These are phyloP conservation scores for Columba janthina DNA, from an alignment of 2,113 vertebrate genomes.

Conservation along the genomic window DNA sequence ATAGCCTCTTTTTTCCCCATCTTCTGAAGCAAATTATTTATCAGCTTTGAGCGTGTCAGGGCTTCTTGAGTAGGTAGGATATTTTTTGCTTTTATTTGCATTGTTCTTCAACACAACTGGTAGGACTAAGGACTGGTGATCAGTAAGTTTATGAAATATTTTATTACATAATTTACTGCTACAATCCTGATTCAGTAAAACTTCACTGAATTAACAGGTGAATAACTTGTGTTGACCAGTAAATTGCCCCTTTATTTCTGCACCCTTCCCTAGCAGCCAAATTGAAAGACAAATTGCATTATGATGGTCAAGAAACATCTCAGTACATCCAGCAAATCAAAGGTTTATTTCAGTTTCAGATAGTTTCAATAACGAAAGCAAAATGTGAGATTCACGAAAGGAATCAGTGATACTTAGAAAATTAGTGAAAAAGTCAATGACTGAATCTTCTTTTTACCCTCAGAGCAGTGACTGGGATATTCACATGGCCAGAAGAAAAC, in stretches of 20 bases:
- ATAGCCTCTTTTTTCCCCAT: background rate
- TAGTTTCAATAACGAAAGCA: background rate
- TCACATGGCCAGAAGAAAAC: background rate
- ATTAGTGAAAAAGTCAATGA: background rate
- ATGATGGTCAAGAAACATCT: background rate
- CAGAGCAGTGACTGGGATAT: background rate
- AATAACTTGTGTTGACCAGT: background rate
- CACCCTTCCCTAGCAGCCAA: background rate
- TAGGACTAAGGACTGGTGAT: background rate
- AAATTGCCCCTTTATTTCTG: background rate
- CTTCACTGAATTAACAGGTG: background rate
- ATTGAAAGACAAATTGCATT: background rate
- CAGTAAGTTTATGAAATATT: background rate
- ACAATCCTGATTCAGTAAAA: background rate
- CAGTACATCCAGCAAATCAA: background rate
- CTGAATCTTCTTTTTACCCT: background rate
- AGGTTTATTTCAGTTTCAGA: background rate
- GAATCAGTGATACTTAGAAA: background rate
- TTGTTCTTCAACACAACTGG: background rate
- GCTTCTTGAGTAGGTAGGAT: background rate
- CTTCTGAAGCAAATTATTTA: background rate
- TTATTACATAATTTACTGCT: background rate
- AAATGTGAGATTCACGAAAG: background rate
- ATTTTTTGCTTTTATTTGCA: background rate
- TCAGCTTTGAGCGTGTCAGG: background rate